These are phyloP conservation scores for Emys orbicularis DNA, from an alignment of 2,797 vertebrate species.

Conservation along the genomic window DNA sequence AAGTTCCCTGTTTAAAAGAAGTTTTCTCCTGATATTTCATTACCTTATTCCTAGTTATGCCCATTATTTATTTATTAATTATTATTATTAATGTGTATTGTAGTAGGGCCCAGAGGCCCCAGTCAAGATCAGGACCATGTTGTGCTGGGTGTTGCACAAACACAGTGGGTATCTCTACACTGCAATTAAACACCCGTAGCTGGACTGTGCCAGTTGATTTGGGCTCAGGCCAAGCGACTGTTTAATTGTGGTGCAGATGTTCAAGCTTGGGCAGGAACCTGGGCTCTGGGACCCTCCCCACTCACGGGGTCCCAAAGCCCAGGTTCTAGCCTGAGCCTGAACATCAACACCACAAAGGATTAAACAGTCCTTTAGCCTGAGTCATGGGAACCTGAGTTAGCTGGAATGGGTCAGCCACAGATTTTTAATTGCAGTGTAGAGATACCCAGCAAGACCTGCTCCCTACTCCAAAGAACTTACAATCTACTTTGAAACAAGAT, in stretches of 20 bases:
- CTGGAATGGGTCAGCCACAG: not conserved
- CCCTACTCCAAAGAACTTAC: not conserved
- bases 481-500: not conserved
- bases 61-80: not conserved
- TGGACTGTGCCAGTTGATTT: not conserved
- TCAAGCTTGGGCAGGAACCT: not conserved
- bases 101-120: accelerated
- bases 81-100: not conserved
- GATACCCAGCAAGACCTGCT: not conserved
- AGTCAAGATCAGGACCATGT: not conserved
- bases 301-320: not conserved
- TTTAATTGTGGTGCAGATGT: not conserved
- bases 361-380: not conserved
- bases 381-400: not conserved
- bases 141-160: not conserved
- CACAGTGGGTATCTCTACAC: not conserved
- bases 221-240: not conserved
- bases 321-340: not conserved
- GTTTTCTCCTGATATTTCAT: not conserved
- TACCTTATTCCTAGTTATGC: not conserved
- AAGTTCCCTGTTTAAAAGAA: not conserved
- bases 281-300: not conserved
- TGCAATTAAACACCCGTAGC: not conserved
- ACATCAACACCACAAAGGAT: not conserved
- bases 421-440: not conserved